Conservation (phyloP, 2,888 invertebrate genomes). For the Tricholauxania praeusta region DNA sequence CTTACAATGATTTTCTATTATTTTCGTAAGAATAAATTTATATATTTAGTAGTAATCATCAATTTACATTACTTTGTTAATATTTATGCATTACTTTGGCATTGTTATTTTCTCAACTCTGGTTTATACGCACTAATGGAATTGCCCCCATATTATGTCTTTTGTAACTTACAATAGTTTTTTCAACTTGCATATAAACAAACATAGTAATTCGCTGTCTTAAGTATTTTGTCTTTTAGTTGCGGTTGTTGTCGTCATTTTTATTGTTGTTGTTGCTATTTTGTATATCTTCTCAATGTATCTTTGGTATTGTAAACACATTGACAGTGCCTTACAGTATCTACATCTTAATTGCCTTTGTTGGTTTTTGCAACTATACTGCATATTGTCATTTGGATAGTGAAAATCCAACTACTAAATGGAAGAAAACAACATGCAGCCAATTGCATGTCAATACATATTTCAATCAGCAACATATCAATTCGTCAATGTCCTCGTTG, state of each 20-base stretch:
- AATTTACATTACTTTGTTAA: no score
- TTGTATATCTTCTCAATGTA: background rate
- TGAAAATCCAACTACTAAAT: no score
- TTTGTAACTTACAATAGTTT: no score
- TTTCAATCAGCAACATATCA: conserved; percentile 29
- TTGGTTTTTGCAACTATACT: background rate
- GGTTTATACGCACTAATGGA: no score
- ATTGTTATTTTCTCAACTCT: no score
- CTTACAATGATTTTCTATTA: no score
- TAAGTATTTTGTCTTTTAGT: background rate
- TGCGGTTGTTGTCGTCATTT: background rate
- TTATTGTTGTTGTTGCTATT: background rate
- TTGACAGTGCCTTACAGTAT: background rate
- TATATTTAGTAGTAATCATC: no score
- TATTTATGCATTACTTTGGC: no score
- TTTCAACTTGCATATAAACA: background rate
- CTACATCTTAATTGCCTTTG: conserved; percentile 1
- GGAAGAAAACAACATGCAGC: no score
- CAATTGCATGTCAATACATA: background rate
- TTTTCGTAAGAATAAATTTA: no score
- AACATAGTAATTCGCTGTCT: background rate
- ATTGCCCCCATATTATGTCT: no score
- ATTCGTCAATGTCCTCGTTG: conserved; percentile 30
- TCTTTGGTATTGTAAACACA: background rate
- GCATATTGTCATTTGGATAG: no score